Conservation (phyloP, 2,797 vertebrate species). For the Hipposideros larvatus region DNA sequence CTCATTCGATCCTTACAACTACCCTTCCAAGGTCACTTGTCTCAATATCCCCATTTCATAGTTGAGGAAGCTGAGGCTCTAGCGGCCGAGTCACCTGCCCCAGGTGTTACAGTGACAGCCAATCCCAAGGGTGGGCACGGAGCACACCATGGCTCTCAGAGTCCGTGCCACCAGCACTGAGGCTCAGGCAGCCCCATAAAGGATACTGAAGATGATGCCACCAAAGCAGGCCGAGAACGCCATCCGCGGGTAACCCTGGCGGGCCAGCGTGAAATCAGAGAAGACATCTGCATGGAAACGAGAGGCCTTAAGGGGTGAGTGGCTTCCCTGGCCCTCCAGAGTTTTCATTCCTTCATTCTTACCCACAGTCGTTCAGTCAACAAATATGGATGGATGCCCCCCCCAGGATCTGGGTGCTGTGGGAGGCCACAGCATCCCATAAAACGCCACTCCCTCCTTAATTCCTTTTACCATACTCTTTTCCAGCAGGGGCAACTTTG, state of each 20-base stretch:
- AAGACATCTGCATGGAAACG: conserved; percentile 92
- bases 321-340: no score
- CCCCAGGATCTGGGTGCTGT: neutral
- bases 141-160: neutral
- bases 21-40: neutral
- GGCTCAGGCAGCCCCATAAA: conserved; percentile 70
- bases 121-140: accelerated
- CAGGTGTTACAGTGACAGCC: accelerated
- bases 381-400: accelerated
- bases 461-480: neutral
- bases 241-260: conserved; percentile 98
- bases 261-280: conserved; percentile 96
- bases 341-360: neutral
- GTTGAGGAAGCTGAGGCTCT: neutral
- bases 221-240: conserved; percentile 98
- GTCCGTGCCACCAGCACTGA: accelerated
- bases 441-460: neutral
- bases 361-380: neutral
- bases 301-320: neutral
- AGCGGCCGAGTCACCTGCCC: neutral
- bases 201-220: conserved; percentile 99
- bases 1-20: neutral
- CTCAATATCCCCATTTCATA: neutral
- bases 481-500: neutral
- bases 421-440: accelerated